These are phyloP conservation scores for Netelia fuscicornis DNA, from an alignment of 2,888 invertebrate genomes.

Conservation along the genomic window DNA sequence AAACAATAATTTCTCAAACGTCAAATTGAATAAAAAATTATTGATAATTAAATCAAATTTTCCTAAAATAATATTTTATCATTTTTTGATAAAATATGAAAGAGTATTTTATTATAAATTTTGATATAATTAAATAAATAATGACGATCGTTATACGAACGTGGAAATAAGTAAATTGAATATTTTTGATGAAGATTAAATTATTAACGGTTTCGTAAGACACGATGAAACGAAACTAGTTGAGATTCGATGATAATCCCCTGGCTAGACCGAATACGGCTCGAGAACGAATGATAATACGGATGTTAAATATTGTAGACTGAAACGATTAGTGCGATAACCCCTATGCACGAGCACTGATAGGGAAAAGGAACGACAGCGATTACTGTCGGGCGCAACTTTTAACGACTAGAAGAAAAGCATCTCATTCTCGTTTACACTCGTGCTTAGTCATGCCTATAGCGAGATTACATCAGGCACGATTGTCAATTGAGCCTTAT, in stretches of 20 bases:
- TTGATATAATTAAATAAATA: background rate
- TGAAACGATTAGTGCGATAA: background rate
- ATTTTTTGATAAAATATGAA: background rate
- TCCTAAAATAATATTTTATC: background rate
- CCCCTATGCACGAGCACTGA: slow-evolving; percentile 25
- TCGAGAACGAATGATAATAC: background rate
- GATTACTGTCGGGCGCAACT: background rate
- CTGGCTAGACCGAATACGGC: background rate
- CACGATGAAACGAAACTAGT: too few species aligned
- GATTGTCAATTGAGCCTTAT: slow-evolving; percentile 68
- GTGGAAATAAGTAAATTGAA: too few species aligned
- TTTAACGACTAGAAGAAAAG: slow-evolving; percentile 1
- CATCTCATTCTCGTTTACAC: background rate
- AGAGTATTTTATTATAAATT: background rate
- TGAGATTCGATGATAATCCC: background rate
- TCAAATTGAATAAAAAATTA: too few species aligned
- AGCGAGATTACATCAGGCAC: slow-evolving; percentile 75
- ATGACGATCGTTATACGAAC: background rate
- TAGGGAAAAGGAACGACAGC: slow-evolving; percentile 11
- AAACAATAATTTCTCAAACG: too few species aligned
- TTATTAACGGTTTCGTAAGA: too few species aligned
- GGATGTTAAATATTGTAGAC: background rate
- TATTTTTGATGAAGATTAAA: too few species aligned
- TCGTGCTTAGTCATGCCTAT: slow-evolving; percentile 37
- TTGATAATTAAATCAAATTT: too few species aligned